Conservation (phyloP, 2,888 invertebrate genomes). For the Scaptodrosophila latifasciaeformis region DNA sequence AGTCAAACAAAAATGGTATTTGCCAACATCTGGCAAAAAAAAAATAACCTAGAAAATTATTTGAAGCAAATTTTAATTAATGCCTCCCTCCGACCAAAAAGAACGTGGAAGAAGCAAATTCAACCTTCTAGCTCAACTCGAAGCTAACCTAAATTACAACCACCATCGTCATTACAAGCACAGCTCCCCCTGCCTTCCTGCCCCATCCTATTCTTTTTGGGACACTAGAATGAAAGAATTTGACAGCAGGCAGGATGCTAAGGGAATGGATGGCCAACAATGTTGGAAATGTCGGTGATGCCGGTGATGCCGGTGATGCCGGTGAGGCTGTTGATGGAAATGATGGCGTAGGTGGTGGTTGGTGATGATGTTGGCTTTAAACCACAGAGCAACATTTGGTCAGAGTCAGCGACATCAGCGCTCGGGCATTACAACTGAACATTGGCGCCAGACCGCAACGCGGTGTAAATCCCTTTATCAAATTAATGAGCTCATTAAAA, state of each 20-base stretch:
- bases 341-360: slow-evolving; percentile 29
- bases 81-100: slow-evolving; percentile 29
- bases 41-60: slow-evolving; percentile 41
- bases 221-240: too few species aligned
- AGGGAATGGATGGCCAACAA: too few species aligned
- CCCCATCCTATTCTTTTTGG: too few species aligned
- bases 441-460: slow-evolving; percentile 51
- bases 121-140: too few species aligned
- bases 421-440: slow-evolving; percentile 8
- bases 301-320: slow-evolving; percentile 10
- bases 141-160: too few species aligned
- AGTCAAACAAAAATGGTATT: slow-evolving; percentile 49
- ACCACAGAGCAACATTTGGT: slow-evolving; percentile 39
- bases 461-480: slow-evolving; percentile 69
- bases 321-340: slow-evolving; percentile 16
- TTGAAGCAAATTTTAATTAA: slow-evolving; percentile 66
- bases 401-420: slow-evolving; percentile 31
- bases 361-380: background rate
- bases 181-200: background rate
- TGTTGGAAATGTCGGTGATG: background rate
- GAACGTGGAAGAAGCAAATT: too few species aligned
- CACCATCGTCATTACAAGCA: too few species aligned
- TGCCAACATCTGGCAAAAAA: slow-evolving; percentile 40
- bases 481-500: slow-evolving; percentile 73
- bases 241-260: background rate